Conservation (phyloP, 2,113 vertebrate genomes). For the Carassius auratus region DNA sequence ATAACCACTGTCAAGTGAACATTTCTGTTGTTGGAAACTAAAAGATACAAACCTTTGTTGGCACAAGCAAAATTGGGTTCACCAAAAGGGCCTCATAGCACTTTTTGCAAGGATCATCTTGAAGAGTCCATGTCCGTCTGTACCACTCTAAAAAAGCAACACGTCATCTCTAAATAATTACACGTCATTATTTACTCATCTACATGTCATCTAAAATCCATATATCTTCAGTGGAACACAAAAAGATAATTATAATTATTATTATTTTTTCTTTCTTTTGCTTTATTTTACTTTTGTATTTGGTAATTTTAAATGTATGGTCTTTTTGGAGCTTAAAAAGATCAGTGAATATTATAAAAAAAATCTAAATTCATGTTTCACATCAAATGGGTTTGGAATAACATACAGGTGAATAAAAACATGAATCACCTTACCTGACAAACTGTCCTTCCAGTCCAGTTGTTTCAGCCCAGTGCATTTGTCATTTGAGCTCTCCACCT, state of each 20-base stretch:
- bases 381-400: not conserved
- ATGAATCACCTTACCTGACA: constrained; percentile 76
- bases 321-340: not conserved
- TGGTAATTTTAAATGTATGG: not conserved
- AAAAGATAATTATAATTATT: not conserved
- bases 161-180: too few relatives aligned
- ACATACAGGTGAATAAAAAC: not conserved
- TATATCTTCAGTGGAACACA: not conserved
- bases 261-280: too few relatives aligned
- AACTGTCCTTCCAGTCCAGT: constrained; percentile 81
- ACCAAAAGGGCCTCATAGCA: constrained; percentile 88
- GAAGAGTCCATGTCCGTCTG: constrained; percentile 81
- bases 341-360: not conserved
- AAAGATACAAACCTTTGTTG: constrained; percentile 81
- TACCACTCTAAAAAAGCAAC: constrained; percentile 77
- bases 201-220: not conserved
- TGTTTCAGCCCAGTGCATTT: constrained; percentile 78
- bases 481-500: constrained; percentile 74
- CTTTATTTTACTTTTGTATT: too few relatives aligned
- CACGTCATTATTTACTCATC: not conserved
- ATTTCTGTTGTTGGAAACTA: not conserved
- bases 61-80: constrained; percentile 86
- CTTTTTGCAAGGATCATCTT: constrained; percentile 88
- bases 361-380: not conserved
- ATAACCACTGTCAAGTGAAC: too few relatives aligned